These are phyloP conservation scores for Pantherophis guttatus DNA, from an alignment of 2,113 vertebrate species.

Conservation along the genomic window DNA sequence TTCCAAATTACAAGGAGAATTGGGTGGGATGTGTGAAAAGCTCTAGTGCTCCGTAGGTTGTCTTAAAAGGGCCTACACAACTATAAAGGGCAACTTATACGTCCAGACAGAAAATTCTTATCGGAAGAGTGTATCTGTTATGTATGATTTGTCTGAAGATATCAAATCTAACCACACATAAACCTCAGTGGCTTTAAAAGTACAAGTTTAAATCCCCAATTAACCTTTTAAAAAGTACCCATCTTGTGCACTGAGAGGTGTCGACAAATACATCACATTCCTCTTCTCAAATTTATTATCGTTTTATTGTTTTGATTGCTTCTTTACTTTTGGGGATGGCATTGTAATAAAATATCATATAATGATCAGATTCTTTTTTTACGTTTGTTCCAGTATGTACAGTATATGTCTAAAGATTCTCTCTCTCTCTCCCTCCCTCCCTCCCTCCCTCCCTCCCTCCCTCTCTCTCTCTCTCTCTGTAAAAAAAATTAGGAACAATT, in stretches of 20 bases:
- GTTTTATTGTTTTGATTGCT: neutral
- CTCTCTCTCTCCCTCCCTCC: neutral
- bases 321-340: neutral
- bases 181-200: neutral
- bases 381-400: neutral
- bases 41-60: slow-evolving; percentile 35
- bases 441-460: neutral
- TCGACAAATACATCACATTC: neutral
- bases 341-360: neutral
- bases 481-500: neutral
- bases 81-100: slow-evolving; percentile 28
- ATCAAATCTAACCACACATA: neutral
- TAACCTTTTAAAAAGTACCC: neutral
- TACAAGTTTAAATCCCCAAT: neutral
- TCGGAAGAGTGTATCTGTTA: neutral
- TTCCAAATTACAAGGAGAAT: slow-evolving; percentile 48
- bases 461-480: neutral
- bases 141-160: accelerated
- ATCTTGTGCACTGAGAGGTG: neutral
- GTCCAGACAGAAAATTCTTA: neutral
- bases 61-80: slow-evolving; percentile 5
- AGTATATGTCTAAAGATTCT: neutral
- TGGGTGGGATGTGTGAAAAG: slow-evolving; percentile 59
- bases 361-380: neutral
- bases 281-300: neutral